Evolutionary conservation across 1,140 invertebrate genomes (phyloP).

Genomic region (Laodelphax striatellus): DNA sequence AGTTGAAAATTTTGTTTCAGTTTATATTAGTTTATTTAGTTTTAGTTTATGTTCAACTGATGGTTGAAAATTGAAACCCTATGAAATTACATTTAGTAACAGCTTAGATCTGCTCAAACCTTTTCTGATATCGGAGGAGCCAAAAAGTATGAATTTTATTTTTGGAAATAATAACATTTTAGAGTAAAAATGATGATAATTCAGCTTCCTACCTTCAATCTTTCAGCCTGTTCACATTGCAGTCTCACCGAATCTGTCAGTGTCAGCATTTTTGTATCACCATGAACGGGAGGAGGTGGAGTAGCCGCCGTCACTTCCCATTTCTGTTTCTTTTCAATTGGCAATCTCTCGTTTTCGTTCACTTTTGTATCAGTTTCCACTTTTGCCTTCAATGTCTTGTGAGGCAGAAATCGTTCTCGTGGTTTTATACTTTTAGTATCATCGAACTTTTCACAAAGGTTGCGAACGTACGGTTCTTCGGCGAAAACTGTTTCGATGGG

Average conservation of each 20-base stretch:
- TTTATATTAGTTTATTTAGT: too few relatives aligned
- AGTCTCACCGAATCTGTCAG: slow-evolving; percentile 45
- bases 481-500: background rate
- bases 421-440: slow-evolving; percentile 28
- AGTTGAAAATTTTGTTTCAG: background rate
- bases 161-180: too few relatives aligned
- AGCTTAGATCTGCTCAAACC: too few relatives aligned
- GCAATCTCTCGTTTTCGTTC: slow-evolving; percentile 29
- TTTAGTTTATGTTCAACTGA: too few relatives aligned
- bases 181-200: background rate
- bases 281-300: slow-evolving; percentile 39
- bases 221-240: slow-evolving; percentile 35
- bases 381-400: slow-evolving; percentile 47
- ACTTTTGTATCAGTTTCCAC: slow-evolving; percentile 49
- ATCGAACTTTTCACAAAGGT: slow-evolving; percentile 44
- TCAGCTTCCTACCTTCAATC: slow-evolving; percentile 33
- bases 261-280: slow-evolving; percentile 38
- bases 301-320: slow-evolving; percentile 61
- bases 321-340: slow-evolving; percentile 38
- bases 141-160: background rate
- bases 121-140: too few relatives aligned
- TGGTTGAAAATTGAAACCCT: too few relatives aligned
- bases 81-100: too few relatives aligned
- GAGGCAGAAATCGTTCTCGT: slow-evolving; percentile 42
- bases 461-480: slow-evolving; percentile 35